A percentile compares a stretch with the other conserved stretches of the same genome.
phyloP scores from a whole-genome alignment of 2,113 vertebrate species.

The Eudyptes chrysolophus region DNA sequence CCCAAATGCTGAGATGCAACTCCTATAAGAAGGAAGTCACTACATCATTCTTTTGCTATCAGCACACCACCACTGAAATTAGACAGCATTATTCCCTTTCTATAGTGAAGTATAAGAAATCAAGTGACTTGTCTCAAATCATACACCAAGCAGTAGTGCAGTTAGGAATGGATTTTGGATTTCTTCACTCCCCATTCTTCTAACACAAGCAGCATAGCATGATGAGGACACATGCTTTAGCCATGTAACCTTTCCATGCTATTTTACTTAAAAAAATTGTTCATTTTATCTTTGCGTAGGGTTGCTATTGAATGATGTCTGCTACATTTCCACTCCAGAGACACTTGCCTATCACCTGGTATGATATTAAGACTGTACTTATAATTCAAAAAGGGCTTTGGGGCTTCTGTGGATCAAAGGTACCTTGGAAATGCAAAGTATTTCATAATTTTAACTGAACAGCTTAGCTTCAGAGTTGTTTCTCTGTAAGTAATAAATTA shows the following conservation, averaged over 20 bases:
- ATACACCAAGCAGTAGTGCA: not conserved
- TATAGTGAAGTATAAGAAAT: not conserved
- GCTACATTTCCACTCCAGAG: not conserved
- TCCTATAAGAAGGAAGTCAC: not conserved
- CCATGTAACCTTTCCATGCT: not conserved
- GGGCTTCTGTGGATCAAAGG: not conserved
- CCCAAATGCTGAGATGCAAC: not conserved
- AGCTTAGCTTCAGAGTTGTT: slow-evolving; percentile 71
- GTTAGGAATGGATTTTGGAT: not conserved
- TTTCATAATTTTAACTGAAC: slow-evolving; percentile 65
- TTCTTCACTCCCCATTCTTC: not conserved
- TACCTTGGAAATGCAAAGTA: slow-evolving; percentile 44
- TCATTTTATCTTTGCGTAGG: not conserved
- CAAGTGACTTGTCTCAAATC: not conserved
- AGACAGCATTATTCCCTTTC: not conserved
- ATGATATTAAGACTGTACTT: not conserved
- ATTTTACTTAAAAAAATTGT: not conserved
- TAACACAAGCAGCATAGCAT: not conserved
- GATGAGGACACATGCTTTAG: not conserved
- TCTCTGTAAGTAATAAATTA: slow-evolving; percentile 74
- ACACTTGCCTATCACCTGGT: not conserved
- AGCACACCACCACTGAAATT: not conserved
- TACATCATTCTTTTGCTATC: not conserved
- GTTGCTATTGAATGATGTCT: not conserved
- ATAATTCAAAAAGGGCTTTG: not conserved